A percentile compares a stretch with the other conserved stretches of the same genome.
phyloP scores from a whole-genome alignment of 2,888 invertebrate genomes.

The Hemithea aestivaria region DNA sequence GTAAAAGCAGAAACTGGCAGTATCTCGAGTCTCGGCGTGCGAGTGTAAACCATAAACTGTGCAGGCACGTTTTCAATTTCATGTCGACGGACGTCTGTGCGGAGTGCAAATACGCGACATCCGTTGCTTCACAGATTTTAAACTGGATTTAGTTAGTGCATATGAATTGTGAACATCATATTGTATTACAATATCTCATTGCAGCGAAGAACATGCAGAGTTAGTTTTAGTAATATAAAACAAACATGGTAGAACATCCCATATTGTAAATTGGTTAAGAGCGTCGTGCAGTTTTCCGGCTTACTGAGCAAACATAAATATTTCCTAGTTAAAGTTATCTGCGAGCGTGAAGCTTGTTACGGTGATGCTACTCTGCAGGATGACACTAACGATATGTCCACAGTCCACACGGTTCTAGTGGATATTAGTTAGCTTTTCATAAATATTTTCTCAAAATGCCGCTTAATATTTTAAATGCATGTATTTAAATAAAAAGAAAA shows the following conservation, averaged over 20 bases:
- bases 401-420: too few relatives aligned
- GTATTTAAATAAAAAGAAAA: too few relatives aligned
- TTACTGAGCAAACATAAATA: conserved; percentile 1
- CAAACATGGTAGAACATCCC: too few relatives aligned
- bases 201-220: too few relatives aligned
- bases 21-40: conserved; percentile 13
- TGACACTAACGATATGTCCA: conserved; percentile 10
- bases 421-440: too few relatives aligned
- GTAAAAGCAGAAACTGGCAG: conserved; percentile 21
- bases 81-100: conserved; percentile 18
- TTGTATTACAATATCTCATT: too few relatives aligned
- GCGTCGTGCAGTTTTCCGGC: conserved; percentile 3
- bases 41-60: conserved; percentile 8
- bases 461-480: too few relatives aligned
- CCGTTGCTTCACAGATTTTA: neutral
- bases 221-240: too few relatives aligned
- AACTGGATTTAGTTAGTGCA: too few relatives aligned
- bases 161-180: too few relatives aligned
- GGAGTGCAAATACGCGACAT: conserved; percentile 13
- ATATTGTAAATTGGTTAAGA: too few relatives aligned
- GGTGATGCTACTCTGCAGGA: conserved; percentile 6
- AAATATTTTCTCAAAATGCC: too few relatives aligned
- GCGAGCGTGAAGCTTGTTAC: conserved; percentile 15
- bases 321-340: conserved; percentile 13
- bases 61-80: conserved; percentile 27